Conservation (phyloP, 2,797 vertebrate genomes). For the Danio tinwini region DNA sequence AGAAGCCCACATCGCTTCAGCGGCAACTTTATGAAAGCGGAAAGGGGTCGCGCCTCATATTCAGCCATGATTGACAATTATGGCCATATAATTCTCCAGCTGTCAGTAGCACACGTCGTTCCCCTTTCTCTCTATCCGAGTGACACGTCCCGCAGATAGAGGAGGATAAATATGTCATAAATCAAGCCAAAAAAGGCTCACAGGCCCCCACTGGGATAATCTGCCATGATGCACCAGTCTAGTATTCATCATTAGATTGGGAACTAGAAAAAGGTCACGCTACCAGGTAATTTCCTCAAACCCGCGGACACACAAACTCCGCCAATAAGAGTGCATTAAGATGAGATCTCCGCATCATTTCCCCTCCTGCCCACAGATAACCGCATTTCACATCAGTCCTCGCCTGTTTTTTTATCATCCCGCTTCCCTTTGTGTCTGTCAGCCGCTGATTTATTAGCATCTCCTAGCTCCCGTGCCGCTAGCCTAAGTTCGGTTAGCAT, state of each 20-base stretch:
- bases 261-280: conserved; percentile 72
- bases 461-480: conserved; percentile 78
- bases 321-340: conserved; percentile 82
- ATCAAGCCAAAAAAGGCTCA: conserved; percentile 80
- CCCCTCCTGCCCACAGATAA: conserved; percentile 80
- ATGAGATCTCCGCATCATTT: conserved; percentile 61
- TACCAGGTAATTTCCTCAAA: conserved; percentile 69
- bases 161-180: conserved; percentile 91
- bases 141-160: conserved; percentile 87
- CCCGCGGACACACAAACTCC: conserved; percentile 71
- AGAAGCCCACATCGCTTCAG: conserved; percentile 79
- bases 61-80: conserved; percentile 92
- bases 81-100: conserved; percentile 87
- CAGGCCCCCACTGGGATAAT: conserved; percentile 84
- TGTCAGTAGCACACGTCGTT: conserved; percentile 62
- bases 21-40: conserved; percentile 87
- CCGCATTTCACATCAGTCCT: conserved; percentile 87
- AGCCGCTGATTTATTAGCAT: conserved; percentile 91
- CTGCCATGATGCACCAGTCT: conserved; percentile 81
- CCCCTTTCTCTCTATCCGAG: conserved; percentile 73
- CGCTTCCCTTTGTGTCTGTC: conserved; percentile 87
- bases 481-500: conserved; percentile 87
- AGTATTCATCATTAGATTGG: conserved; percentile 86
- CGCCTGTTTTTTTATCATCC: conserved; percentile 73
- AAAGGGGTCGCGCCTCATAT: conserved; percentile 81